Evolutionary conservation across 2,797 vertebrate species (phyloP), one percentile per base, ranked within the genome.

Genomic region (Dryobates pubescens): DNA sequence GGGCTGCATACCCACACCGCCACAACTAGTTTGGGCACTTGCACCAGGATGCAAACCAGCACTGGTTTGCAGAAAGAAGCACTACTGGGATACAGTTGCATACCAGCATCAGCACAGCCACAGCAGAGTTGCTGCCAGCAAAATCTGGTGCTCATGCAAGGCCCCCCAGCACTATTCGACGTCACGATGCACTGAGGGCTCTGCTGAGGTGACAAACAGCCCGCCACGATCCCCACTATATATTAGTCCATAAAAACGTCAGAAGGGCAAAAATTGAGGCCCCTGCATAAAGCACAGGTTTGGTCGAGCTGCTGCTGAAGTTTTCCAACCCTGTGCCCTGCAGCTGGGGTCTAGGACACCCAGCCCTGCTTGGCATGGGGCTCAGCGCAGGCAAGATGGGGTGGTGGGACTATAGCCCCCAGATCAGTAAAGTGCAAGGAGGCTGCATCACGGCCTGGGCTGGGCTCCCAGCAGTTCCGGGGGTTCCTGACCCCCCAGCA

Each of bases 201-300:
- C 43, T 5, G 68, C 38, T 51, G 4, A 2, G 8, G 90, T 93
- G 95, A 94, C 95, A 92, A 84, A 83, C 76, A 76, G 82, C 57
- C 83, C 51, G 1, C 64, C 32, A 1, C 27, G 29, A 49, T 73
- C 93, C 38, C 61, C 72, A 54, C 72, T 67, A 72, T 79, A n/a
- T 43, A 36, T 87, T 41, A 87, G 62, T 62, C 91, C 94, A 92
- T 89, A 96, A 96, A 96, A 95, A 89, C 54, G 73, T 80, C 94
- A 86, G 2, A 69, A 36, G 62, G 89, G 86, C 91, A 93, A 72
- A 80, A 86, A 72, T 27, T 1, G 17, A 75, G 54, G 74, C 61
- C 67, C 20, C 4, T 7, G 68, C 1, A 1, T n/a, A 43, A 56
- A 56, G 49, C 58, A 29, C 3, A 1, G 32, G 38, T 57, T 75